Evolutionary conservation across 2,797 vertebrate species (phyloP).

Genomic region (Alcedo quadribrachys): DNA sequence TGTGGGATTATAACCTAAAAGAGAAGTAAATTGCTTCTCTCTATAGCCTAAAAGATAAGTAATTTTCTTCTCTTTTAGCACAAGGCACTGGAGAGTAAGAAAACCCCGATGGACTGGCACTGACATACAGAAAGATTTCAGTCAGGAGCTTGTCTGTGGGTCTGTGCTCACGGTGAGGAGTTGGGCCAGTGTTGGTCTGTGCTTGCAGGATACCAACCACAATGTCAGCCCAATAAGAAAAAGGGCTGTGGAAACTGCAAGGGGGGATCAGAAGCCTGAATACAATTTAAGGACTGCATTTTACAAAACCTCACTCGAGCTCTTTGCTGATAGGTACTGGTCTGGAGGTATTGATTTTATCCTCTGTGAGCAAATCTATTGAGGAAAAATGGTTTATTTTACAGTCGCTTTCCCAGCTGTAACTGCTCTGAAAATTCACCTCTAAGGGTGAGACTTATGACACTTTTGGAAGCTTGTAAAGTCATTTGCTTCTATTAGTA

Average conservation of each 20-base stretch:
- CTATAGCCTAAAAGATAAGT: not conserved
- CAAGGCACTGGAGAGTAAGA: not conserved
- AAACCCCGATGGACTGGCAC: accelerated
- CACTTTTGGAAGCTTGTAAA: conserved; percentile 3
- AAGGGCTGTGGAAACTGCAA: accelerated
- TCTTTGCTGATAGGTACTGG: not conserved
- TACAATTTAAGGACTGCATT: accelerated
- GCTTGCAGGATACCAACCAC: not conserved
- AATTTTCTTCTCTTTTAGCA: not conserved
- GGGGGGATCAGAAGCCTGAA: not conserved
- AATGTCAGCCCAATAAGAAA: accelerated
- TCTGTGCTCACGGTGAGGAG: accelerated
- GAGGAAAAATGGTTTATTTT: not conserved
- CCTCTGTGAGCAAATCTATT: not conserved
- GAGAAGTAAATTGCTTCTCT: not conserved
- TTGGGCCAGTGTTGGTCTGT: not conserved
- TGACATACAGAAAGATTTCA: accelerated
- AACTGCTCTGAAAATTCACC: not conserved
- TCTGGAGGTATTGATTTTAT: not conserved
- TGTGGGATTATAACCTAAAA: not conserved
- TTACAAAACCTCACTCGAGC: not conserved
- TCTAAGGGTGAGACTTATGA: not conserved
- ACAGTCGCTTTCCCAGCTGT: not conserved
- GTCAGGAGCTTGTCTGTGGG: accelerated
- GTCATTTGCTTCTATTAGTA: conserved; percentile 34